Evolutionary conservation across 2,113 vertebrate species (phyloP), one percentile per base, ranked within the genome.

Genomic region (Hyaena hyaena): DNA sequence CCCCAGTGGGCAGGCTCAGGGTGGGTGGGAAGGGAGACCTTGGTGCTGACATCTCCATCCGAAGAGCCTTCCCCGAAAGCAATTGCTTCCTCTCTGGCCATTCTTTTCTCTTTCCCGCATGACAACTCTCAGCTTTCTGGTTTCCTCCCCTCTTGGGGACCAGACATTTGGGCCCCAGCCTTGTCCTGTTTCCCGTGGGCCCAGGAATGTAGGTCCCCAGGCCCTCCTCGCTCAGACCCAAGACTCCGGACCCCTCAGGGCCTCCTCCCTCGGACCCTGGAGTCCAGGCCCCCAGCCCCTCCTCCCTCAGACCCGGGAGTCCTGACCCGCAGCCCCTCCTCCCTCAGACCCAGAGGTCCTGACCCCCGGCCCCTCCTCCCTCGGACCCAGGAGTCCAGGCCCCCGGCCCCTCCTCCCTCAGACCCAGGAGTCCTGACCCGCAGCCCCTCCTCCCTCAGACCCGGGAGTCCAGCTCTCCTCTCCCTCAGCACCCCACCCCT

Each of bases 391-490:
- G 45, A 39, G 2, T 7, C 28, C 58, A 24, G 28, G 2, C 48
- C 69, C 5, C 24, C 28, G 7, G 19, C 0, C 31, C 2, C 7
- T 79, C 26, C 26, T 21, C 33, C 26, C 33, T 81, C 31, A 45
- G 39, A 50, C 11, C 6, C 7, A 9, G 45, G 16, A 0, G 35
- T 16, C 48, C n/a, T n/a, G 50, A 0, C 0, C 26, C 11, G 24
- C 33, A n/a, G 63, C 2, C 7, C 28, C 39, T 84, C 33, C 63
- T 86, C 43, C 39, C 53, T 85, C 33, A 53, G 17, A 71, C 24
- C 39, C 6, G 9, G 23, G 39, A 5, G 8, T 1, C n/a, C 16
- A 5, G 1, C 8, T 3, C 19, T 31, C 7, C 7, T 45, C 48
- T 33, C 61, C 50, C 16, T 76, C 45, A 84, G 55, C 53, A 53